These are phyloP conservation scores for Julus scanicus DNA, from an alignment of 2,888 invertebrate genomes.

Conservation along the genomic window DNA sequence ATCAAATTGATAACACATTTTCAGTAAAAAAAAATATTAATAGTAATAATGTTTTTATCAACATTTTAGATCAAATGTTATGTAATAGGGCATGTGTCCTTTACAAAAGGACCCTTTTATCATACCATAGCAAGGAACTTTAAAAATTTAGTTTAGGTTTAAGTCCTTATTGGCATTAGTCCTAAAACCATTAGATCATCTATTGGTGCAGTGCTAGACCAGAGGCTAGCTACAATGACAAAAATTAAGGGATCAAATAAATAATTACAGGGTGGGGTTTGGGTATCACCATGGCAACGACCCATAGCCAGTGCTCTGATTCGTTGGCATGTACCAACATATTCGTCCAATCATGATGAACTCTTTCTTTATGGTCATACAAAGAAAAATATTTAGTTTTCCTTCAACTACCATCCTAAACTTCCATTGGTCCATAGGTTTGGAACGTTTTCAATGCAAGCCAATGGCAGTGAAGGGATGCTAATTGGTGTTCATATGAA, in stretches of 20 bases:
- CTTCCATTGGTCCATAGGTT: neutral
- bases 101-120: too few species aligned
- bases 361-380: neutral
- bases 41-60: too few species aligned
- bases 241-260: neutral
- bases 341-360: neutral
- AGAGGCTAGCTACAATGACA: too few species aligned
- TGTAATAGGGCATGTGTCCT: too few species aligned
- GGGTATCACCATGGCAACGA: neutral
- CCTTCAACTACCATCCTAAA: neutral
- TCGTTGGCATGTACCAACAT: neutral
- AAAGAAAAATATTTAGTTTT: neutral
- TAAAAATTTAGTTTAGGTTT: too few species aligned
- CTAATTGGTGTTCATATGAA: neutral
- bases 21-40: too few species aligned
- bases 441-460: neutral
- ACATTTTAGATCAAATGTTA: too few species aligned
- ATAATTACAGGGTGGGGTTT: neutral
- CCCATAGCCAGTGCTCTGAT: neutral
- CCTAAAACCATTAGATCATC: too few species aligned
- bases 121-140: too few species aligned
- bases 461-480: neutral
- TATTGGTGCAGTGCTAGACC: too few species aligned
- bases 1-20: too few species aligned
- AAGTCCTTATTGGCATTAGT: too few species aligned